These are phyloP conservation scores for Brachionus koreanus DNA, from an alignment of 1,140 invertebrate genomes.

Conservation along the genomic window DNA sequence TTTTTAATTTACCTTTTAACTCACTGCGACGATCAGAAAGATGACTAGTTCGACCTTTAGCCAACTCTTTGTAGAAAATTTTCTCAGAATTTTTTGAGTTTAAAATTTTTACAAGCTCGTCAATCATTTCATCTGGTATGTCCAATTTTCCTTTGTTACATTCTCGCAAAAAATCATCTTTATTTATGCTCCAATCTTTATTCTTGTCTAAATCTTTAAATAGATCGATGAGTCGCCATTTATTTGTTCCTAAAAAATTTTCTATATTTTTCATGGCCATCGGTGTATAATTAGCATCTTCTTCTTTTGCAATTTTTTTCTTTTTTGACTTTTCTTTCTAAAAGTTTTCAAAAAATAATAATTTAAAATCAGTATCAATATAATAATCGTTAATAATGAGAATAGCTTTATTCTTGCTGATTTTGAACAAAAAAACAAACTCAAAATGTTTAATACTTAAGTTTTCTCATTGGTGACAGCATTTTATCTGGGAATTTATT, in stretches of 20 bases:
- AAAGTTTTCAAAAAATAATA: background rate
- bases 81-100: background rate
- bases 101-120: background rate
- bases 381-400: no score
- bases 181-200: conserved; percentile 36
- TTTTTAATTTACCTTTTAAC: background rate
- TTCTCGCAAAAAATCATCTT: conserved; percentile 32
- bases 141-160: conserved; percentile 20
- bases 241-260: conserved; percentile 4
- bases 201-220: conserved; percentile 42
- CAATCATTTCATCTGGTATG: background rate
- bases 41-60: conserved; percentile 13
- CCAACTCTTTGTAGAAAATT: conserved; percentile 14
- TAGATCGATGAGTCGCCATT: conserved; percentile 36
- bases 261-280: conserved; percentile 32
- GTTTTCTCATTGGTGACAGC: no score
- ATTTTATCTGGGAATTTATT: no score
- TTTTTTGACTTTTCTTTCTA: background rate
- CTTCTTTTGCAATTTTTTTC: background rate
- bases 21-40: conserved; percentile 5
- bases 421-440: no score
- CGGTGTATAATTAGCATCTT: background rate
- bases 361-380: no score
- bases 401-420: no score
- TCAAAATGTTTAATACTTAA: no score